Conservation (phyloP, 1,140 invertebrate genomes). For the Macrobrachium rosenbergii region DNA sequence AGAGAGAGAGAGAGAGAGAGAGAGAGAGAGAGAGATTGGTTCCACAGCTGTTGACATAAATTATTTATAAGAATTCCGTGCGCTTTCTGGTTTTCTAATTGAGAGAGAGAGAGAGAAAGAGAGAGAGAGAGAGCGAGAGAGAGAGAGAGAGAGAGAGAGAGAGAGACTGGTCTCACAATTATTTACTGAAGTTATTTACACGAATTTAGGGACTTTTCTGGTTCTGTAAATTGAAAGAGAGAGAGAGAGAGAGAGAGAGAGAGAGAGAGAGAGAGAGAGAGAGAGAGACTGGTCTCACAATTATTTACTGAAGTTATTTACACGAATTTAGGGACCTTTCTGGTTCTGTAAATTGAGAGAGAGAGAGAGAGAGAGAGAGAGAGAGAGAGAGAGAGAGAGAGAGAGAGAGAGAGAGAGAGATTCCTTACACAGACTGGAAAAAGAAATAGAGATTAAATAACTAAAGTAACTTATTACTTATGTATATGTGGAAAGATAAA, state of each 20-base stretch:
- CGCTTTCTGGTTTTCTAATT: too few relatives aligned
- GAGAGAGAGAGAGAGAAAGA: conserved; percentile 6
- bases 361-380: neutral
- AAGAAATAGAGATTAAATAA: neutral
- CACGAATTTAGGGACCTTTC: too few relatives aligned
- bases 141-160: conserved; percentile 17
- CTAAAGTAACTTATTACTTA: too few relatives aligned
- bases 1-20: neutral
- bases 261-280: conserved; percentile 17
- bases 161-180: neutral
- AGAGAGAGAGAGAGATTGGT: too few relatives aligned
- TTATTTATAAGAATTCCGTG: neutral
- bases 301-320: neutral
- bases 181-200: neutral
- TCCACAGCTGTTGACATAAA: neutral
- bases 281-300: neutral
- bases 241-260: conserved; percentile 4
- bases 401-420: conserved; percentile 11
- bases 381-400: neutral
- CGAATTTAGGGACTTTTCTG: too few relatives aligned
- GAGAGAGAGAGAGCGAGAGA: conserved; percentile 1
- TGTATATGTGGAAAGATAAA: too few relatives aligned
- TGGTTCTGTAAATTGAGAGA: neutral
- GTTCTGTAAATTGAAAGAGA: too few relatives aligned
- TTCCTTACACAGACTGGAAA: too few relatives aligned